Evolutionary conservation across 1,140 invertebrate species (phyloP), one percentile per base, ranked within the genome.

Genomic region (Scylla paramamosain): DNA sequence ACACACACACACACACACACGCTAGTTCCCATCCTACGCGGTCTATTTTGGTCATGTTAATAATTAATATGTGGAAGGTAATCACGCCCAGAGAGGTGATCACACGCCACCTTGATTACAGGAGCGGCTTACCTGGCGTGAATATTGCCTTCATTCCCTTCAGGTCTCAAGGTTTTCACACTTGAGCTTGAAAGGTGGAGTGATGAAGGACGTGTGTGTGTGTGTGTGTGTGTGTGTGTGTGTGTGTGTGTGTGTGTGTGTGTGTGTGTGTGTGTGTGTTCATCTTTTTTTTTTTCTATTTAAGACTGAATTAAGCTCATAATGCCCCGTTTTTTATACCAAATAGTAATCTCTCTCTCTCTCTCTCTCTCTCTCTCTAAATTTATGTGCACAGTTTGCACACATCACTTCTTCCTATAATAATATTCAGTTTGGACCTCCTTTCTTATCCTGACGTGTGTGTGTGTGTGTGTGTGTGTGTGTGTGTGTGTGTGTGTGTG

Each of bases 391-490:
- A n/a, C n/a, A n/a, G n/a, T n/a, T n/a, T n/a, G n/a, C n/a, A n/a
- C n/a, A n/a, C n/a, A n/a, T n/a, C n/a, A n/a, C n/a, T n/a, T n/a
- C n/a, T n/a, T n/a, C n/a, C n/a, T n/a, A n/a, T n/a, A n/a, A n/a
- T n/a, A n/a, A n/a, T n/a, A n/a, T n/a, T n/a, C n/a, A n/a, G n/a
- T n/a, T n/a, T n/a, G n/a, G n/a, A n/a, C n/a, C n/a, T n/a, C n/a
- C n/a, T n/a, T n/a, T n/a, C n/a, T n/a, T n/a, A n/a, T n/a, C n/a
- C n/a, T n/a, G n/a, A n/a, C n/a, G n/a, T n/a, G n/a, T n/a, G n/a
- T n/a, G n/a, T 82, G 77, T 28, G 77, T 82, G 77, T 82, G 77
- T 82, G 28, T 82, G 77, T 82, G 77, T 84, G 83, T 84, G 16
- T 25, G 83, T 84, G 16, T 82, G 77, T 82, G 28, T 82, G 77